phyloP scores from a whole-genome alignment of 2,888 invertebrate genomes.

The Julus scandinavius region DNA sequence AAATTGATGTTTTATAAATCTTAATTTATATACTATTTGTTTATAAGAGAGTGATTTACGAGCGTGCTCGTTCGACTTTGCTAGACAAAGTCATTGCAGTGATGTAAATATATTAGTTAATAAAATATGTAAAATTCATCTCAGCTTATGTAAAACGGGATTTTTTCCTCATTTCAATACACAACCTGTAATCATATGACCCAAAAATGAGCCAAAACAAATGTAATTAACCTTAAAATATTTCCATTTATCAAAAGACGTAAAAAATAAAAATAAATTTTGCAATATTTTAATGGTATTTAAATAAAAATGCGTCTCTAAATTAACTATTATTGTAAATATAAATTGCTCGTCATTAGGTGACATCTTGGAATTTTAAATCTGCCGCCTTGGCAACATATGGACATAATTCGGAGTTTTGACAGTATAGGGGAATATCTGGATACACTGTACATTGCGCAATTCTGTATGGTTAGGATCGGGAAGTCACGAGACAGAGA shows the following conservation, averaged over 20 bases:
- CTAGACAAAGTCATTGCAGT: conserved; percentile 8
- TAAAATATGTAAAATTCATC: neutral
- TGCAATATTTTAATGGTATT: no score
- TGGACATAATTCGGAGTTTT: neutral
- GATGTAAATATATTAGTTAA: conserved; percentile 27
- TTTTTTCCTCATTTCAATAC: neutral
- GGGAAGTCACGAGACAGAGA: neutral
- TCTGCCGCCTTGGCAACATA: neutral
- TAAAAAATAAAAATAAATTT: no score
- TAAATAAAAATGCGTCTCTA: no score
- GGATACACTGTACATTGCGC: neutral
- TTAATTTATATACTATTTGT: conserved; percentile 10
- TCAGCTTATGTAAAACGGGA: neutral
- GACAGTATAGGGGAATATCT: neutral
- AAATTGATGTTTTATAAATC: neutral
- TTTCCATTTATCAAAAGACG: no score
- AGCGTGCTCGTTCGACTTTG: conserved; percentile 5
- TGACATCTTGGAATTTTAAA: neutral
- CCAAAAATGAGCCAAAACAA: no score
- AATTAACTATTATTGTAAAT: no score
- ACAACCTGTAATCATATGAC: no score
- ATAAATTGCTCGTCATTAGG: no score
- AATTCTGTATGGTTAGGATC: neutral
- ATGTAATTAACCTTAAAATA: no score
- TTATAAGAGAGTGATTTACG: conserved; percentile 2